Base-by-base conservation (phyloP, 2,113 vertebrate species). In the Sterna hirundo region DNA sequence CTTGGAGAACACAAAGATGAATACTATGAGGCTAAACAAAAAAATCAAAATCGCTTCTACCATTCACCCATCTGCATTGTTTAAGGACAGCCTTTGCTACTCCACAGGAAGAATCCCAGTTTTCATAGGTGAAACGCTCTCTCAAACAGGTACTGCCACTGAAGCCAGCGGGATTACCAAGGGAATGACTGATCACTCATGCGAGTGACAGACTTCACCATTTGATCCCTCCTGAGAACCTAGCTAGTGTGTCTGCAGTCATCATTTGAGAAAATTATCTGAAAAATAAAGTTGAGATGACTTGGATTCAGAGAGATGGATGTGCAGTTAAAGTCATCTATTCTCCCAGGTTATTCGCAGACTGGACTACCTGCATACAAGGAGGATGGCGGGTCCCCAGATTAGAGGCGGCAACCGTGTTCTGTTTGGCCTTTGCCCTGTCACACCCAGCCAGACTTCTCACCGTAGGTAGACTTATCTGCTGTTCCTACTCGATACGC, bases 121-220 rank as follows among this genome's bases (percentile, higher is more conserved):
- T 29, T 51, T 38, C 36, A 30, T 0, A 2, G 40, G 29, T 21
- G 8, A 68, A 49, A 38, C 21, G 20, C 44, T 26, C 32, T 36
- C 55, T 51, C 42, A 49, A 36, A 34, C 3, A 6, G 57, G 40
- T 2, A 26, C 12, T 46, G 57, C 26, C 47, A 32, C 9, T 55
- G 52, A 40, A 71, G n/a, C 38, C 75, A 69, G 30, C 0, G 0
- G 40, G 36, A 46, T 40, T 22, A 20, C 32, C 23, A 46, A 34
- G 2, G 1, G 49, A 71, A 47, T 3, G 18, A 52, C 30, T 2
- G 4, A n/a, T 14, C 1, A 0, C 36, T 26, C n/a, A 7, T 4
- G 13, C 0, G 1, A 78, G 69, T 11, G 40, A 51, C 22, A 0
- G 0, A 38, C 40, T 6, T 75, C 36, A 49, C 29, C 47, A 16